phyloP scores from a whole-genome alignment of 37 sponge, comb jelly and placozoan genomes.

The Agelas oroides region DNA sequence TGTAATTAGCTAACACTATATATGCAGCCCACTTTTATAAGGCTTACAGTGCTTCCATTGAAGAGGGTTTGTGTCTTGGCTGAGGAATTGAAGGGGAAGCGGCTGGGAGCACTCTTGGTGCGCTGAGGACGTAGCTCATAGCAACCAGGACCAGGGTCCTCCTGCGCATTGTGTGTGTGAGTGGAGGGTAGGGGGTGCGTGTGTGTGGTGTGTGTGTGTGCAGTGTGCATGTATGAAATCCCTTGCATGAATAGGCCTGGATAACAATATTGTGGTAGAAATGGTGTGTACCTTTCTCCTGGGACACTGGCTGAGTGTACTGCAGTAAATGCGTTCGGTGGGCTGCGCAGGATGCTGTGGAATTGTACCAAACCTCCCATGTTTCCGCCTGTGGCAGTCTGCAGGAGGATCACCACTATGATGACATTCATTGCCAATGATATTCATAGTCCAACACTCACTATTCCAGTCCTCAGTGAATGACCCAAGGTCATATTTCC shows the following conservation, averaged over 20 bases:
- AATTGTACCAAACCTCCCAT: constrained; percentile 78
- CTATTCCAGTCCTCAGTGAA: constrained; percentile 83
- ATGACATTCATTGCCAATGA: not conserved
- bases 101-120: constrained; percentile 37
- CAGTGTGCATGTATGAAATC: not conserved
- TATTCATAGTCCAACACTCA: constrained; percentile 4
- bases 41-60: constrained; percentile 46
- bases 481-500: constrained; percentile 75
- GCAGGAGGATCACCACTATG: not conserved
- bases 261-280: too few relatives aligned
- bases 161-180: constrained; percentile 8
- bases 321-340: constrained; percentile 92
- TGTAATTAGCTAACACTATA: not conserved
- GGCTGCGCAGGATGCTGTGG: constrained; percentile 79
- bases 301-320: constrained; percentile 95
- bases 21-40: too few relatives aligned
- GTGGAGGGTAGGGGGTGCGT: not conserved
- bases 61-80: constrained; percentile 29
- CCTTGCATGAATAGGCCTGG: too few relatives aligned
- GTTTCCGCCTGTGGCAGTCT: constrained; percentile 69
- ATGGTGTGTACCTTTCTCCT: constrained; percentile 67
- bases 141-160: constrained; percentile 83
- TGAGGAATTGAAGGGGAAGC: constrained; percentile 63
- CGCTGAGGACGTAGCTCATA: constrained; percentile 33
- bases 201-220: not conserved